Evolutionary conservation across 2,888 invertebrate genomes (phyloP), one percentile per base, ranked within the genome.

Genomic region (Notodromas monacha): DNA sequence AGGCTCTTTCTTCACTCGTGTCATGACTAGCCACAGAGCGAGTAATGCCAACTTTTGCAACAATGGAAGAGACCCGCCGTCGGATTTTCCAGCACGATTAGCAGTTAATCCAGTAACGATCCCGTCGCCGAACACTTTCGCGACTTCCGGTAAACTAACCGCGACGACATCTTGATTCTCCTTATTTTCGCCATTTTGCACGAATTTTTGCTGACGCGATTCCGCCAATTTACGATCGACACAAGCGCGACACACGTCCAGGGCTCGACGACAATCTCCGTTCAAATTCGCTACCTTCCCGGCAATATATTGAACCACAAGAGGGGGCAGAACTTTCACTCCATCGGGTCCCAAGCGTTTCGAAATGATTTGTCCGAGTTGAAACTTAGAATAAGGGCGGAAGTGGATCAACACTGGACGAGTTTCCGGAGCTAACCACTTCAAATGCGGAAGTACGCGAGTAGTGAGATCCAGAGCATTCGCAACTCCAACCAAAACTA

Each of bases 401-500:
- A 92, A 96, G 47, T 84, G 74, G 47, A 92, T 58, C 3, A 79
- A 39, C 35, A 42, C 34, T 30, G 57, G 54, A 36, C 3, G 36
- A 12, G 42, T 68, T 59, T 65, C 58, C 2, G 72, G 63, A 45
- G 77, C 74, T 5, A 92, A 56, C 35, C 84, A 58, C n/a, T n/a
- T n/a, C n/a, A n/a, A n/a, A n/a, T n/a, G n/a, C 14, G 84, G 77
- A 34, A 96, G 52, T 27, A 72, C 59, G 8, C 89, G 58, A 46
- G 86, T 77, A 0, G 86, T 89, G 35, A 96, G 55, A 54, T 92
- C 89, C 33, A 96, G 55, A 3, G 89, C 73, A 50, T 96, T 96
- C 10, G 92, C 84, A 37, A 92, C 70, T 26, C 86, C 89, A 15
- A 89, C 58, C 5, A 92, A 54, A 28, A 84, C 58, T 1, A 89